These are phyloP conservation scores for Camponotus pennsylvanicus DNA, from an alignment of 1,140 invertebrate species.

Conservation along the genomic window DNA sequence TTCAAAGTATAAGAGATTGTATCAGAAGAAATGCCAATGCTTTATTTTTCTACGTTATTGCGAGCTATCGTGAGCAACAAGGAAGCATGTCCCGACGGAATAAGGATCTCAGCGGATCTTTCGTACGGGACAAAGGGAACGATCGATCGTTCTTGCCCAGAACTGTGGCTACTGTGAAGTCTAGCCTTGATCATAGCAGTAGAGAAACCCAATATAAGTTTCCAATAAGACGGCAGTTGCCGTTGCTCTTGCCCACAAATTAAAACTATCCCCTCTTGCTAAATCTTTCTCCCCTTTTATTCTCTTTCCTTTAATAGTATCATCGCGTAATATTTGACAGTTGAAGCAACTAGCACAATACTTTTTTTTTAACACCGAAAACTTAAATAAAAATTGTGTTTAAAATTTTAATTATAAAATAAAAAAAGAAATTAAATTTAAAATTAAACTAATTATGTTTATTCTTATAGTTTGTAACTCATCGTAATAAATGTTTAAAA, in stretches of 20 bases:
- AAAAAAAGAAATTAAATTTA: not conserved
- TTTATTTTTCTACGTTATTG: constrained; percentile 75
- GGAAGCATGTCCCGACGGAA: constrained; percentile 52
- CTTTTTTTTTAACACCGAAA: constrained; percentile 37
- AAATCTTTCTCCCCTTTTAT: constrained; percentile 27
- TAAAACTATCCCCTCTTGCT: constrained; percentile 64
- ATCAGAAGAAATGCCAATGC: constrained; percentile 69
- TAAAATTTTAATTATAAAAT: constrained; percentile 29
- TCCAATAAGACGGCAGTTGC: constrained; percentile 72
- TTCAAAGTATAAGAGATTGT: constrained; percentile 70
- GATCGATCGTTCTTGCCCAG: constrained; percentile 62
- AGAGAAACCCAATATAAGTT: constrained; percentile 62
- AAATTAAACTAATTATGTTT: not conserved
- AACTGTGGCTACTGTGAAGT: constrained; percentile 20
- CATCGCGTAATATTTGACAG: constrained; percentile 27
- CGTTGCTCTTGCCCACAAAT: constrained; percentile 60
- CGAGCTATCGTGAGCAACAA: constrained; percentile 62
- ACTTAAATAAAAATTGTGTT: constrained; percentile 13
- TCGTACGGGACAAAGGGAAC: constrained; percentile 59
- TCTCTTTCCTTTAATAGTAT: not conserved
- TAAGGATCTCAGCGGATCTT: constrained; percentile 55
- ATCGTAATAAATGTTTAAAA: not conserved
- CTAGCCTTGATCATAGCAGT: constrained; percentile 49
- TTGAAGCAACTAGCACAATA: constrained; percentile 39
- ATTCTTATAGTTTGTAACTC: constrained; percentile 7